Evolutionary conservation across 2,797 vertebrate genomes (phyloP).

Genomic region (Diplodus sargus): DNA sequence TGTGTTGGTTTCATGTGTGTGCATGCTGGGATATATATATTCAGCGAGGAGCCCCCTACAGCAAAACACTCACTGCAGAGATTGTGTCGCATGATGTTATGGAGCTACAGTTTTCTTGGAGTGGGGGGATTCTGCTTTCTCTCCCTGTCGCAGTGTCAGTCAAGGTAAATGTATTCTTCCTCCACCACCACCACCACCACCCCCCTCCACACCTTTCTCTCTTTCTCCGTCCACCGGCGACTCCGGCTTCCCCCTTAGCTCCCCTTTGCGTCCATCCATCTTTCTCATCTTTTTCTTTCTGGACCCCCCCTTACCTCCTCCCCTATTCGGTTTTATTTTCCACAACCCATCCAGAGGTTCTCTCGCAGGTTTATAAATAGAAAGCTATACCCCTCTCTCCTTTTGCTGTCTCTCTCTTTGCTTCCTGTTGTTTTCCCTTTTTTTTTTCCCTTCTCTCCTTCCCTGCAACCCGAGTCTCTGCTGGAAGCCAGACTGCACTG

Average conservation of each 20-base stretch:
- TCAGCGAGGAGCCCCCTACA: slow-evolving; percentile 33
- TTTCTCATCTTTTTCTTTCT: slow-evolving; percentile 44
- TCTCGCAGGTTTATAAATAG: slow-evolving; percentile 73
- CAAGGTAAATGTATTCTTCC: slow-evolving; percentile 78
- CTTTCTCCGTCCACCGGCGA: slow-evolving; percentile 29
- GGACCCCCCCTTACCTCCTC: neutral
- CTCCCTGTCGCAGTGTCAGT: slow-evolving; percentile 82
- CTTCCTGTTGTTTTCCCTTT: slow-evolving; percentile 16
- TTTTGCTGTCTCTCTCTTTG: slow-evolving; percentile 30
- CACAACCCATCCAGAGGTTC: slow-evolving; percentile 54
- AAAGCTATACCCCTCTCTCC: slow-evolving; percentile 48
- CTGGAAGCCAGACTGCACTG: slow-evolving; percentile 47
- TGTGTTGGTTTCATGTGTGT: neutral
- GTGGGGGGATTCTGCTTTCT: slow-evolving; percentile 66
- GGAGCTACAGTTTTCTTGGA: slow-evolving; percentile 68
- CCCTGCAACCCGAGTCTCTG: slow-evolving; percentile 57
- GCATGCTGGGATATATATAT: neutral
- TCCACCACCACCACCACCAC: neutral
- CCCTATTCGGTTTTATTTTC: slow-evolving; percentile 56
- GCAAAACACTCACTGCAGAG: slow-evolving; percentile 67
- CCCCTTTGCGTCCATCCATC: slow-evolving; percentile 43
- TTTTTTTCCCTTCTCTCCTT: neutral
- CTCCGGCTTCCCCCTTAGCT: slow-evolving; percentile 13
- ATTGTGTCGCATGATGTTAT: slow-evolving; percentile 73
- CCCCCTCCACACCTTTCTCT: neutral